Evolutionary conservation across 2,113 vertebrate species (phyloP).

Genomic region (Alectura lathami): DNA sequence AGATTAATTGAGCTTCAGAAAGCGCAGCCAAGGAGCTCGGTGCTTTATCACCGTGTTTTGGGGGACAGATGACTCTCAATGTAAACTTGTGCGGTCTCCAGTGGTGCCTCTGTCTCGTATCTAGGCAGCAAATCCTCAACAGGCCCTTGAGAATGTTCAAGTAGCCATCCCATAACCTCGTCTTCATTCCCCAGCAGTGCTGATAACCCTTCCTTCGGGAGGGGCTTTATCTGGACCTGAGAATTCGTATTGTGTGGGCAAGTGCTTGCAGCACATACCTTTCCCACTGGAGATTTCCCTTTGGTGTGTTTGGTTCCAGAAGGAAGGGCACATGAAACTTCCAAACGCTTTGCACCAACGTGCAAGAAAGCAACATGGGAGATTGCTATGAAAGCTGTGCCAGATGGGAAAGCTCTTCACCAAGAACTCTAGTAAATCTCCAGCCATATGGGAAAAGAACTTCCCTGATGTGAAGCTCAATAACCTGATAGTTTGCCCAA

Average conservation of each 20-base stretch:
- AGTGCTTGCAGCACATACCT: background rate
- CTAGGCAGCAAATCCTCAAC: background rate
- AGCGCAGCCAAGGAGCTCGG: accelerated
- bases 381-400: background rate
- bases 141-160: background rate
- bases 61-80: background rate
- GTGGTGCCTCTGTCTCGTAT: background rate
- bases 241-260: background rate
- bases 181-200: background rate
- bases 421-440: background rate
- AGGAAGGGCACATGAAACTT: background rate
- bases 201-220: background rate
- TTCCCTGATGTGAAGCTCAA: background rate
- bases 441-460: background rate
- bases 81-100: background rate
- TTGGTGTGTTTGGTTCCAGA: background rate
- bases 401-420: background rate
- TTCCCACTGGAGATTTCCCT: background rate
- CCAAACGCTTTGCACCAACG: background rate
- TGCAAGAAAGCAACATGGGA: background rate
- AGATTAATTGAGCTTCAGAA: background rate
- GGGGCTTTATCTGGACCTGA: background rate
- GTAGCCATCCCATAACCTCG: accelerated
- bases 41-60: background rate
- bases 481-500: background rate